A percentile compares a stretch with the other conserved stretches of the same genome.
phyloP scores from a whole-genome alignment of 2,888 invertebrate species.

The Chrysolina haemoptera region DNA sequence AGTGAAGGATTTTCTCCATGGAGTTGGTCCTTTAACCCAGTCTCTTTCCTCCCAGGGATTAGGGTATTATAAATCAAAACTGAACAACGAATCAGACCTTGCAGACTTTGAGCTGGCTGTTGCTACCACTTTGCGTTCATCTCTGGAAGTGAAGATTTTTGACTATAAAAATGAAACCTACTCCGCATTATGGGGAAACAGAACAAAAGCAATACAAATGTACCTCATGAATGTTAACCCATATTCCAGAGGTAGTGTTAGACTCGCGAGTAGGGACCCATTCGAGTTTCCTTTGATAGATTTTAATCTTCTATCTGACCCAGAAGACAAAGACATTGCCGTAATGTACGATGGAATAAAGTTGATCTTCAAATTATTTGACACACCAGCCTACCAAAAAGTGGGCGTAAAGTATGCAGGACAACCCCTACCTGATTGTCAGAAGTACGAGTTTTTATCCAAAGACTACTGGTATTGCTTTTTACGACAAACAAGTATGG shows the following conservation, averaged over 20 bases:
- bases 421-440: conserved; percentile 66
- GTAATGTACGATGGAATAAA: conserved; percentile 72
- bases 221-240: conserved; percentile 56
- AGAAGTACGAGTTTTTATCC: conserved; percentile 69
- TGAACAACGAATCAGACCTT: neutral
- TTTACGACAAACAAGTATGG: conserved; percentile 61
- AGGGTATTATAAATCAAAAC: conserved; percentile 25
- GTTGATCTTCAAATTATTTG: conserved; percentile 66
- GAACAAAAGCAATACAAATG: conserved; percentile 37
- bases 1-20: conserved; percentile 69
- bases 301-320: conserved; percentile 76
- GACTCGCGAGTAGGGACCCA: conserved; percentile 48
- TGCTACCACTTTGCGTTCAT: too few relatives aligned
- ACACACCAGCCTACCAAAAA: conserved; percentile 71
- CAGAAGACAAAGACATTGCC: conserved; percentile 69
- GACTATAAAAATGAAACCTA: conserved; percentile 55
- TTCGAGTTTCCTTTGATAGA: conserved; percentile 73
- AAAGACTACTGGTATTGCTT: conserved; percentile 81
- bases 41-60: conserved; percentile 2
- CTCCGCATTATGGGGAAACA: conserved; percentile 66
- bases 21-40: conserved; percentile 36
- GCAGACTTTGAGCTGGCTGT: conserved; percentile 29
- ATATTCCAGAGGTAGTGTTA: conserved; percentile 76
- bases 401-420: conserved; percentile 67
- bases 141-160: neutral